Evolutionary conservation across 2,888 invertebrate species (phyloP).

Genomic region (Campoletis raptor): DNA sequence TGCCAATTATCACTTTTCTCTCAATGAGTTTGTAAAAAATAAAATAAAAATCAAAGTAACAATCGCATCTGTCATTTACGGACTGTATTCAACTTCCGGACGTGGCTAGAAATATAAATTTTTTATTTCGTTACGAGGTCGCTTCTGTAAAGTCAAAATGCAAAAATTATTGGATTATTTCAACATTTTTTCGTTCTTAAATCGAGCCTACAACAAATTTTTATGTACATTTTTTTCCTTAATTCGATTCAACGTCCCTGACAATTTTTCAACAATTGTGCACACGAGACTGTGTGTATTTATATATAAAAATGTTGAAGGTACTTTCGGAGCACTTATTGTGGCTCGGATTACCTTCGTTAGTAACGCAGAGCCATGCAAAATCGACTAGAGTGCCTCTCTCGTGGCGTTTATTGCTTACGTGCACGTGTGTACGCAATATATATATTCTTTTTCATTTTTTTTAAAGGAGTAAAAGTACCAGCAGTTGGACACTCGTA

Average conservation of each 20-base stretch:
- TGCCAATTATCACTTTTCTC: conserved; percentile 59
- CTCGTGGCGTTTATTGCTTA: conserved; percentile 20
- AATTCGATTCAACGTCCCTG: not conserved
- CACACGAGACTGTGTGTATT: not conserved
- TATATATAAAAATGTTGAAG: not conserved
- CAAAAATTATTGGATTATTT: not conserved
- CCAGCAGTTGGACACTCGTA: not conserved
- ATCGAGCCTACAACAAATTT: not conserved
- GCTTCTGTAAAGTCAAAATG: not conserved
- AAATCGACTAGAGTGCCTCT: conserved; percentile 26
- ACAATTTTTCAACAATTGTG: not conserved
- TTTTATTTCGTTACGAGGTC: not conserved
- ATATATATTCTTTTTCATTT: not conserved
- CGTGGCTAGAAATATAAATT: not conserved
- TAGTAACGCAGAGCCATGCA: conserved; percentile 34
- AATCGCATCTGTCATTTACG: conserved; percentile 35
- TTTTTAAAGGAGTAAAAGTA: not conserved
- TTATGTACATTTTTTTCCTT: not conserved
- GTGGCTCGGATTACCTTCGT: conserved; percentile 61
- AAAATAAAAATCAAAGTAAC: conserved; percentile 20
- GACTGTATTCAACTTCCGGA: conserved; percentile 50
- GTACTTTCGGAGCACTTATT: conserved; percentile 36
- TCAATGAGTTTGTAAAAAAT: conserved; percentile 32
- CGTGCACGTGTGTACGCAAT: conserved; percentile 37
- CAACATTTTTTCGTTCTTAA: not conserved